phyloP scores from a whole-genome alignment of 2,797 vertebrate genomes.

The Buceros bicornis region DNA sequence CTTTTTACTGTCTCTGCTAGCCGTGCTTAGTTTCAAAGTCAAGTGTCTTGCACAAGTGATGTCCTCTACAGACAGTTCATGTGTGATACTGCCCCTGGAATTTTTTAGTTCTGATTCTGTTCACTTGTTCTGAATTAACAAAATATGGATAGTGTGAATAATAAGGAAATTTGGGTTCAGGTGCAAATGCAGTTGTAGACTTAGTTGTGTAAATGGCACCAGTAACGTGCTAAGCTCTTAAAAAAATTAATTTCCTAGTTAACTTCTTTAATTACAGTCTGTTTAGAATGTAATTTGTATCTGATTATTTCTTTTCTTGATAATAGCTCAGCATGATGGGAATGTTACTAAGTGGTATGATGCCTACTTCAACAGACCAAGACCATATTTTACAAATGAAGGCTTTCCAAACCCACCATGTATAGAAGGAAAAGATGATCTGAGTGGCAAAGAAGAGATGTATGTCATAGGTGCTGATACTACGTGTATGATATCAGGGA shows the following conservation, averaged over 20 bases:
- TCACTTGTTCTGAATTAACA: background rate
- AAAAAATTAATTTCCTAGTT: background rate
- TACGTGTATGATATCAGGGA: slow-evolving; percentile 84
- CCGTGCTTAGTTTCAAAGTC: background rate
- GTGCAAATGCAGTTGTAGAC: background rate
- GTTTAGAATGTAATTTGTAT: background rate
- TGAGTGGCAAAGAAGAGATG: slow-evolving; percentile 72
- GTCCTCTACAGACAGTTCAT: background rate
- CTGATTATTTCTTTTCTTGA: slow-evolving; percentile 34
- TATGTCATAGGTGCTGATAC: slow-evolving; percentile 91
- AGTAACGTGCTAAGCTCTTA: background rate
- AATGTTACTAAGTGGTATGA: slow-evolving; percentile 94
- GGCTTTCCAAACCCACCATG: slow-evolving; percentile 93
- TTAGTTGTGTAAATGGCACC: background rate
- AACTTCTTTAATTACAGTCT: background rate
- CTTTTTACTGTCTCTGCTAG: background rate
- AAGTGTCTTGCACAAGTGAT: background rate
- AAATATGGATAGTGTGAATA: background rate
- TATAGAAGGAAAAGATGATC: slow-evolving; percentile 64
- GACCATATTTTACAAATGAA: slow-evolving; percentile 91
- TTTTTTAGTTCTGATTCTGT: background rate
- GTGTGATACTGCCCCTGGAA: background rate
- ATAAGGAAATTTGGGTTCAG: background rate
- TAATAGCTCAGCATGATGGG: slow-evolving; percentile 83
- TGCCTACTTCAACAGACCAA: slow-evolving; percentile 87